phyloP scores from a whole-genome alignment of 2,113 vertebrate genomes.

The Rhinolophus sinicus region DNA sequence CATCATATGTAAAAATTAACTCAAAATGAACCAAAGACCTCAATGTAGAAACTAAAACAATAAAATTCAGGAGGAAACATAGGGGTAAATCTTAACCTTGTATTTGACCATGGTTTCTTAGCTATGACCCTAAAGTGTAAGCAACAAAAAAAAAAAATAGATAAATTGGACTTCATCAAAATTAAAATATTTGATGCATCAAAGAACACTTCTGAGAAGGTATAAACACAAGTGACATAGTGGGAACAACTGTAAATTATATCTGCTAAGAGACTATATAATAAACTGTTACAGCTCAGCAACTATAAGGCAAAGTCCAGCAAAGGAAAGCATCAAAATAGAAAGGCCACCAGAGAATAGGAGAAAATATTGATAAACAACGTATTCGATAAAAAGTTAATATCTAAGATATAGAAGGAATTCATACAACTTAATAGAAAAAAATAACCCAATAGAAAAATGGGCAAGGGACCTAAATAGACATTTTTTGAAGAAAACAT shows the following conservation, averaged over 20 bases:
- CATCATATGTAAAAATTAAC: background rate
- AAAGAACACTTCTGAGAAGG: background rate
- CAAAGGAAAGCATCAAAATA: background rate
- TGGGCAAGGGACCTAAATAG: background rate
- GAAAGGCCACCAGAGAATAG: background rate
- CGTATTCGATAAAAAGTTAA: background rate
- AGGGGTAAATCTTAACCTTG: background rate
- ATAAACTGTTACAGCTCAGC: background rate
- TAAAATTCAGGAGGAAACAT: background rate
- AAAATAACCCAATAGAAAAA: background rate
- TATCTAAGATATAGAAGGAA: background rate
- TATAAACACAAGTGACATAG: background rate
- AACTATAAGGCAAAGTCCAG: background rate
- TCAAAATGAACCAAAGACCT: background rate
- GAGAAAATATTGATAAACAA: background rate
- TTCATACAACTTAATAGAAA: background rate
- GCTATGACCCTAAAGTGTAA: background rate
- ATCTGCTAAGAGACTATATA: background rate
- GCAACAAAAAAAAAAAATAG: background rate
- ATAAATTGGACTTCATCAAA: background rate
- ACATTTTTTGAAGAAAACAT: background rate
- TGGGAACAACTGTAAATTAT: background rate
- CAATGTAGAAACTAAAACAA: background rate
- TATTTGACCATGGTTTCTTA: background rate
- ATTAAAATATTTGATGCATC: background rate